Percentiles rank a stretch among this genome's conserved stretches.
phyloP scores from a whole-genome alignment of 2,888 invertebrate species.

The Campoplex capitator region DNA sequence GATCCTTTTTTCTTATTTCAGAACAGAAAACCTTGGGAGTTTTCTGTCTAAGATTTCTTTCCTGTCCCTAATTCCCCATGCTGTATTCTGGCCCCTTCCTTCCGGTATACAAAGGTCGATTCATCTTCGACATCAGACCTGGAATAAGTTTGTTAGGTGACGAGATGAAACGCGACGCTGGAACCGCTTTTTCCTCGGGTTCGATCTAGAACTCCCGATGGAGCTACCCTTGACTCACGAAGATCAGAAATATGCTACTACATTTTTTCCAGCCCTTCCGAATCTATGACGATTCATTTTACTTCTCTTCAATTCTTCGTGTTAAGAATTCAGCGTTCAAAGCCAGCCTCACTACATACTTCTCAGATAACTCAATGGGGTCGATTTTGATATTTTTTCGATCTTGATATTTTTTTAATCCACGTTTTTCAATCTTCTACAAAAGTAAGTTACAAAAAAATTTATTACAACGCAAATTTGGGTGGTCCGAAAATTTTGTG shows the following conservation, averaged over 20 bases:
- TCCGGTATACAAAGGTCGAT: conserved; percentile 70
- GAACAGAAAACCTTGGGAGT: conserved; percentile 60
- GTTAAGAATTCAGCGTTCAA: not conserved
- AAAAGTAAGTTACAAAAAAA: not conserved
- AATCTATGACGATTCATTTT: conserved; percentile 18
- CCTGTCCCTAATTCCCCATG: conserved; percentile 55
- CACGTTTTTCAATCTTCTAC: not conserved
- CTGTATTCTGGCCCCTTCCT: conserved; percentile 50
- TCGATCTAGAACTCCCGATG: conserved; percentile 73
- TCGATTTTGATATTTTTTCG: not conserved
- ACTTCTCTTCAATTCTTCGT: conserved; percentile 21
- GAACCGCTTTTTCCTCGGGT: conserved; percentile 62
- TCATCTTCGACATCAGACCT: conserved; percentile 59
- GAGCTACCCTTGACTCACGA: conserved; percentile 65
- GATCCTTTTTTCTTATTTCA: conserved; percentile 50
- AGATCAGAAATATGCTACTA: conserved; percentile 24
- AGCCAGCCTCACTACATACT: not conserved
- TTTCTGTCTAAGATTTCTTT: conserved; percentile 49
- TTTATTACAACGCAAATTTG: not conserved
- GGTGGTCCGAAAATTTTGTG: not conserved
- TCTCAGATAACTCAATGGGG: not conserved
- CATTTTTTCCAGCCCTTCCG: conserved; percentile 35
- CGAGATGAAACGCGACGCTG: conserved; percentile 41
- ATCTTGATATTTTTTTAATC: not conserved
- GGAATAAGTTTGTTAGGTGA: conserved; percentile 80